phyloP scores from a whole-genome alignment of 2,888 invertebrate genomes.

The Isoperla grammatica region DNA sequence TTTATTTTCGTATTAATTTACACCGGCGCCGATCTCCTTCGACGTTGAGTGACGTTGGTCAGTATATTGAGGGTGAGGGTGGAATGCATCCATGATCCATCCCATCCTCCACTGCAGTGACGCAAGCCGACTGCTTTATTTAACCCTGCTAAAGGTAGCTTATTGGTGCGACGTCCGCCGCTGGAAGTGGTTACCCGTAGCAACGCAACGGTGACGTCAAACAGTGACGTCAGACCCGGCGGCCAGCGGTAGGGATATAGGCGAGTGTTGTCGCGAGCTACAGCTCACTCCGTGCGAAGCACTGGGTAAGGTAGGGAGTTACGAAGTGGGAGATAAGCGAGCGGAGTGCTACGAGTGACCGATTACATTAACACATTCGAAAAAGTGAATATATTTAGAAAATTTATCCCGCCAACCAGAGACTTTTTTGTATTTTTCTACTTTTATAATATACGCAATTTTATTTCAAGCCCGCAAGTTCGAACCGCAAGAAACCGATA shows the following conservation, averaged over 20 bases:
- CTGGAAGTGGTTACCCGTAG: constrained; percentile 1
- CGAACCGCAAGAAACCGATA: too few relatives aligned
- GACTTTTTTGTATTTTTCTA: constrained; percentile 27
- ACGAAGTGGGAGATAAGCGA: too few relatives aligned
- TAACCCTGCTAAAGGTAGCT: constrained; percentile 15
- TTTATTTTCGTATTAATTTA: too few relatives aligned
- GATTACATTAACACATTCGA: too few relatives aligned
- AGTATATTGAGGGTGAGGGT: too few relatives aligned
- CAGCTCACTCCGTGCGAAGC: background rate
- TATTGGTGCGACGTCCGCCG: constrained; percentile 3
- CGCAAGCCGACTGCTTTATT: constrained; percentile 14
- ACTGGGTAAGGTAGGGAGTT: too few relatives aligned
- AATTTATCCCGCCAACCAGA: background rate
- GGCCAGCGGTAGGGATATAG: constrained; percentile 1
- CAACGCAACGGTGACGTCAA: constrained; percentile 15
- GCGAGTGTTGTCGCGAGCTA: background rate
- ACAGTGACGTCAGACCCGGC: constrained; percentile 9
- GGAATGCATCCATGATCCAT: too few relatives aligned
- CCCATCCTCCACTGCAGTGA: background rate
- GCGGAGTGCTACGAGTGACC: too few relatives aligned
- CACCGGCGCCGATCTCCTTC: too few relatives aligned
- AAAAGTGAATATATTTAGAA: too few relatives aligned
- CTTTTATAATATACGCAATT: constrained; percentile 20
- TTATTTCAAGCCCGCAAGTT: too few relatives aligned
- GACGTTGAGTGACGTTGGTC: too few relatives aligned